Evolutionary conservation across 1,140 invertebrate species (phyloP).

Genomic region (Zaprionus lachaisei): DNA sequence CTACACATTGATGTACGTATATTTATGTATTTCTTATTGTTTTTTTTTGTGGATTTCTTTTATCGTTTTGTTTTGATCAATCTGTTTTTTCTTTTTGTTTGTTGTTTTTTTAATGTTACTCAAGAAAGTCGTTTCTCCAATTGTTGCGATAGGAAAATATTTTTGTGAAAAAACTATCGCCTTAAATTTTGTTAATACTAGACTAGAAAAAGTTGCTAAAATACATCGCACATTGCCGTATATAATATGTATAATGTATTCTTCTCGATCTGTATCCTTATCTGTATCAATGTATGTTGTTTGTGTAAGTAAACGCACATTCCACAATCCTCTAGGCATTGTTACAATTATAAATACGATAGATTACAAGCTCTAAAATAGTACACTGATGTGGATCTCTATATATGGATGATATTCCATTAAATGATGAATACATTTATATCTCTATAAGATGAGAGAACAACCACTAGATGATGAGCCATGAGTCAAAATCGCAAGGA

Average conservation of each 20-base stretch:
- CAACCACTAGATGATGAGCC: constrained; percentile 40
- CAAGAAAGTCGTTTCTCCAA: constrained; percentile 45
- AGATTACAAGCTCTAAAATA: constrained; percentile 50
- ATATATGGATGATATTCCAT: constrained; percentile 9
- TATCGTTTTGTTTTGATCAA: constrained; percentile 3
- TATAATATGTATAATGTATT: constrained; percentile 43
- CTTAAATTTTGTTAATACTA: constrained; percentile 38
- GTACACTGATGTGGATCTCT: constrained; percentile 28
- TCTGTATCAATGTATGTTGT: not conserved
- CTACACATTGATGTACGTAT: constrained; percentile 50
- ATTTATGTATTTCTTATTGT: constrained; percentile 29
- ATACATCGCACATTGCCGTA: constrained; percentile 31
- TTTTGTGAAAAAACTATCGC: constrained; percentile 29
- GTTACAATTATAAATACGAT: constrained; percentile 41
- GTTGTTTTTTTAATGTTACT: constrained; percentile 28
- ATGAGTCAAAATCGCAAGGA: not conserved
- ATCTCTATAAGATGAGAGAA: constrained; percentile 28
- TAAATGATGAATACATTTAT: constrained; percentile 24
- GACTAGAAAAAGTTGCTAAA: constrained; percentile 56
- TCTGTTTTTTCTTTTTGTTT: not conserved
- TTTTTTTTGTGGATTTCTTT: constrained; percentile 2
- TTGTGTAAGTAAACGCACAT: constrained; percentile 34
- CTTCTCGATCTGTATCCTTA: constrained; percentile 21
- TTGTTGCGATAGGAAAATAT: constrained; percentile 42
- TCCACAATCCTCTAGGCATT: constrained; percentile 22